A percentile compares a stretch with the other conserved stretches of the same genome.
Conservation (phyloP, 2,797 vertebrate genomes). For the Avahi laniger region DNA sequence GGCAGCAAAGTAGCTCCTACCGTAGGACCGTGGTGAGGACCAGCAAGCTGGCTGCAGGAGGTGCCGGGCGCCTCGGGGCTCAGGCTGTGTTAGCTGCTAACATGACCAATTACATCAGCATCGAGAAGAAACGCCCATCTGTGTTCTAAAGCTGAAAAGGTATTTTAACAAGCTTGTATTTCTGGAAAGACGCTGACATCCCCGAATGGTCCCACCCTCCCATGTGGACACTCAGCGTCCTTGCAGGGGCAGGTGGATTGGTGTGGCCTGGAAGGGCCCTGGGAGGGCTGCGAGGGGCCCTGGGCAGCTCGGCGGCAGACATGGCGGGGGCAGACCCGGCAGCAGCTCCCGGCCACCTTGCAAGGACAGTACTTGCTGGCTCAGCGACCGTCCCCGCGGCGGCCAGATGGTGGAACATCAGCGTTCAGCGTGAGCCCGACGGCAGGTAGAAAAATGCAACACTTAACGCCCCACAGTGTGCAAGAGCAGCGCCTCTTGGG, state of each 20-base stretch:
- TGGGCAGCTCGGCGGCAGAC: rapidly evolving
- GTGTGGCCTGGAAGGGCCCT: background rate
- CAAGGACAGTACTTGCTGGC: background rate
- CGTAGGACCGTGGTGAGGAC: rapidly evolving
- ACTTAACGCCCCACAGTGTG: rapidly evolving
- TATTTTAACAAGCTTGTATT: background rate
- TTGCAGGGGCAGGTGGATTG: background rate
- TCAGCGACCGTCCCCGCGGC: background rate
- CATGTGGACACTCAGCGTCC: background rate
- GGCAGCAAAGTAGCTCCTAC: background rate
- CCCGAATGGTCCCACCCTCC: rapidly evolving
- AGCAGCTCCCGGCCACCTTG: background rate
- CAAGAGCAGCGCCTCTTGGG: rapidly evolving
- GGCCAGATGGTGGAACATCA: background rate
- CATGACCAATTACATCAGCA: rapidly evolving
- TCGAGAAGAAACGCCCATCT: background rate
- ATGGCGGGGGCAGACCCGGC: rapidly evolving
- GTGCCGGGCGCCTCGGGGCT: rapidly evolving
- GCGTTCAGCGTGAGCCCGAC: rapidly evolving
- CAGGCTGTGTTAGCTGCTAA: rapidly evolving
- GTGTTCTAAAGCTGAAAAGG: too few species aligned
- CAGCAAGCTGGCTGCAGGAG: rapidly evolving
- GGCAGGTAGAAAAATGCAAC: background rate
- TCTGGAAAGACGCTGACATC: background rate
- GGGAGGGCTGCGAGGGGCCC: background rate